Base-by-base conservation (phyloP, 2,797 vertebrate genomes). In the Rhabdomys pumilio region DNA sequence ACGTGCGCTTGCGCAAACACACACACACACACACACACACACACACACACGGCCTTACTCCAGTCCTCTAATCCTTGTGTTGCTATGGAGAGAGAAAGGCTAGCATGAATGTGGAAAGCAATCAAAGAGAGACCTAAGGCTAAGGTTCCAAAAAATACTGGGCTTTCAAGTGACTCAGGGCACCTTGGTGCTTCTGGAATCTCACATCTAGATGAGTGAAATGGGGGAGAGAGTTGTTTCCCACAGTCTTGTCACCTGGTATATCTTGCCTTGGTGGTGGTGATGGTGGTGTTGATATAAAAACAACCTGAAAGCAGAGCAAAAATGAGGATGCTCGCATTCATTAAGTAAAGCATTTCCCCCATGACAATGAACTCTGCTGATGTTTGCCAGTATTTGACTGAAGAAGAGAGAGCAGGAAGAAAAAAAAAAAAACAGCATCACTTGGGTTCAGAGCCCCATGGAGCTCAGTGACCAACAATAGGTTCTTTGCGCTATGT, bases 251-350 rank as follows among this genome's bases (percentile, higher is more conserved):
- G 50, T 96, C 92, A 95, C 91, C 89, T 97, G 91, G 75, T 72
- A 90, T 80, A 87, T 85, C 83, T 77, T 96, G 87, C 77, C 57
- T 0, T n/a, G 84, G 77, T 81, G 50, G 34, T 96, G 38, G 69
- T 96, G 89, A 94, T 26, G 81, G 61, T 89, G 50, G 57, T 96
- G 34, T 75, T 97, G 87, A 93, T 92, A 81, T 63, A 89, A 91
- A 97, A 96, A 94, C 95, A 97, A 95, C 87, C 79, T 53, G 77
- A 95, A 96, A 96, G 83, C 59, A 96, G 93, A 98, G 88, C 87
- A 96, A 96, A 95, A 97, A 96, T 89, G 31, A 96, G 84, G 88
- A 97, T 41, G 72, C 92, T 95, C 84, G 67, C 75, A 92, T 95
- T 95, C 88, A 93, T 92, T 96, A 97, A 96, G 76, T 84, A 97